Percentiles rank a stretch among this genome's conserved stretches.
phyloP scores from a whole-genome alignment of 2,113 vertebrate species.

The Irena cyanogastra region DNA sequence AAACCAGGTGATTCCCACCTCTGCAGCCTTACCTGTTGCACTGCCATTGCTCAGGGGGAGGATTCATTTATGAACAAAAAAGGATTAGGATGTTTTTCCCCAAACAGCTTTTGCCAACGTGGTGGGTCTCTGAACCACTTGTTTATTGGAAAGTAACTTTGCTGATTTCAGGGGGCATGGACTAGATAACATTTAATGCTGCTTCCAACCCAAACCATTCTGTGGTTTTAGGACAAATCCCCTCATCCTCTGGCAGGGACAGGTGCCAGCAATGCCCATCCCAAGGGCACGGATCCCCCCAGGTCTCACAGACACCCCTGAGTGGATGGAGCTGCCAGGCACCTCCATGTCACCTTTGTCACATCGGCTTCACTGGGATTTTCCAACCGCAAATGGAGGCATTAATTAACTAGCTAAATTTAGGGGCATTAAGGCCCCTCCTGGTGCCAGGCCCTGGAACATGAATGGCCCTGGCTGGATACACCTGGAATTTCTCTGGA shows the following conservation, averaged over 20 bases:
- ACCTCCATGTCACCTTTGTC: rapidly evolving
- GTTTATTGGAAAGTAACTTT: neutral
- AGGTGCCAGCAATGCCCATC: rapidly evolving
- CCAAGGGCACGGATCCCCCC: too few species aligned
- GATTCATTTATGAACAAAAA: neutral
- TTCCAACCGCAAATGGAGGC: neutral
- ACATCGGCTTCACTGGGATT: neutral
- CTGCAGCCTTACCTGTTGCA: neutral
- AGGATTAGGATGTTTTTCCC: rapidly evolving
- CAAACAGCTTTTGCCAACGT: neutral
- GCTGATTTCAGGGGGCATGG: neutral
- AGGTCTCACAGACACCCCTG: too few species aligned
- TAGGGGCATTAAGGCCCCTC: rapidly evolving
- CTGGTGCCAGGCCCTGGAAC: rapidly evolving
- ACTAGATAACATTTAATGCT: neutral
- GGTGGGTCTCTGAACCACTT: too few species aligned
- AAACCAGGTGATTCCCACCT: rapidly evolving
- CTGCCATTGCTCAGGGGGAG: rapidly evolving
- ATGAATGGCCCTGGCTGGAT: rapidly evolving
- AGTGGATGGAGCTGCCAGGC: rapidly evolving
- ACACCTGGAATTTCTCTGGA: neutral
- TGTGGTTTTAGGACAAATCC: neutral
- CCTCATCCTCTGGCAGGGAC: rapidly evolving
- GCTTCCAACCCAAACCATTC: neutral
- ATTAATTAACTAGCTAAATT: too few species aligned